Percentiles rank a stretch among this genome's conserved stretches.
phyloP scores from a whole-genome alignment of 2,113 vertebrate genomes.

The Pionites leucogaster region DNA sequence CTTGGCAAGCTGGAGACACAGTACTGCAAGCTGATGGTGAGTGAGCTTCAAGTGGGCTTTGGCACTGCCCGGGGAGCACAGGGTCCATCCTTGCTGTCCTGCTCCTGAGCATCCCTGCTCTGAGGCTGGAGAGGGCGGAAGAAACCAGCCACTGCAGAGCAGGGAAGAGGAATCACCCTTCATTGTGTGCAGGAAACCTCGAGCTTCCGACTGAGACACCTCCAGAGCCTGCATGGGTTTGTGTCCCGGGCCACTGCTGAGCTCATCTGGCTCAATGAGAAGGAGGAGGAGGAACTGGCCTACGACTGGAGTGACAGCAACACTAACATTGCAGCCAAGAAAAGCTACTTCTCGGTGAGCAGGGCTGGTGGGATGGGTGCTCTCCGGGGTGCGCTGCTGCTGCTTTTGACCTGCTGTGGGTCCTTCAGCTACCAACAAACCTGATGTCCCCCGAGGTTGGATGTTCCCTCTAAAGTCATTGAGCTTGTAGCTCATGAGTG shows the following conservation, averaged over 20 bases:
- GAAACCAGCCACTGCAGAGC: fast-evolving
- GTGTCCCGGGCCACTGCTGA: conserved; percentile 91
- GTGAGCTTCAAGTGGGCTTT: conserved; percentile 7
- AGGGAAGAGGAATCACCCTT: neutral
- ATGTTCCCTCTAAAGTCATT: neutral
- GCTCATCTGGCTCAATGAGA: conserved; percentile 98
- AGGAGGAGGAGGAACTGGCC: conserved; percentile 96
- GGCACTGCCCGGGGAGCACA: fast-evolving
- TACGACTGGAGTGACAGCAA: conserved; percentile 97
- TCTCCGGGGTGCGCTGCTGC: neutral
- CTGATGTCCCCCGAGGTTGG: neutral
- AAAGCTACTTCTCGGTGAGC: conserved; percentile 87
- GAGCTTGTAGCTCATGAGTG: neutral
- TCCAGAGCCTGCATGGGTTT: conserved; percentile 90
- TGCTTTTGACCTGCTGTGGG: neutral
- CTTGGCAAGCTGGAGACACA: conserved; percentile 93
- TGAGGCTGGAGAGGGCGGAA: fast-evolving
- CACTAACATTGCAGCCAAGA: conserved; percentile 87
- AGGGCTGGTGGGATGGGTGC: neutral
- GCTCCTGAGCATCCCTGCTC: neutral
- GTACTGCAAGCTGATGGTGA: conserved; percentile 95
- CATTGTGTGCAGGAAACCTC: conserved; percentile 86
- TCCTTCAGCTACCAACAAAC: neutral
- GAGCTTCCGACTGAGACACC: conserved; percentile 88
- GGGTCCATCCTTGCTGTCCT: neutral